Base-by-base conservation (phyloP, 2,797 vertebrate genomes). In the Pipistrellus pygmaeus region DNA sequence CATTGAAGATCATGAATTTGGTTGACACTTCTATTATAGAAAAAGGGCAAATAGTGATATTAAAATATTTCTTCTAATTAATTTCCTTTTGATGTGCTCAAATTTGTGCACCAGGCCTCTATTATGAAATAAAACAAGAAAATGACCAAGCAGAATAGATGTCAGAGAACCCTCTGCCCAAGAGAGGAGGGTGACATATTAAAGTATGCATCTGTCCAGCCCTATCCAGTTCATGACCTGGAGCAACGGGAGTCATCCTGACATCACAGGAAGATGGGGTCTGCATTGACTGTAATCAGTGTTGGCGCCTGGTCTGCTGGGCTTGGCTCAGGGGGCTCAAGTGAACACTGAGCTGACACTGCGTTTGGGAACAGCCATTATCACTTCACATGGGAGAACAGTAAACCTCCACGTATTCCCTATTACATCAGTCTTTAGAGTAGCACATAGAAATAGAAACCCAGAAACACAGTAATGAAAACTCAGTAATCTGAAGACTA, bases 111-210 rank as follows among this genome's bases (percentile, higher is more conserved):
- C 2, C 0, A 2, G 60, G 60, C 60, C 5, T 62, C 12, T 30
- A 62, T 12, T 32, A 57, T 46, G 17, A 89, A 93, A 62, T 71
- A 53, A 48, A 82, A 92, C 55, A 18, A 84, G 46, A 64, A 94
- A 86, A 92, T 85, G 69, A 35, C 8, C n/a, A 80, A 55, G 8
- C 44, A 38, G 71, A 13, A 83, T 88, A 38, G 91, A 76, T 48
- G 27, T 76, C 80, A 84, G 46, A 96, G 62, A 48, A 68, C 48
- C 2, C 27, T 75, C 20, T 78, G 41, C 53, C n/a, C 82, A 48
- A 51, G 32, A 71, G 66, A 93, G 13, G 10, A 80, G 8, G 51
- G 18, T 80, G 53, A 85, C 18, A 64, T 73, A 23, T 35, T 86
- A 30, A 68, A 81, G 41, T 53, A 51, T 73, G 69, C 72, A 21